Percentiles rank a stretch among this genome's conserved stretches.
Evolutionary conservation across 2,113 vertebrate species (phyloP).

Genomic region (Eublepharis macularius): DNA sequence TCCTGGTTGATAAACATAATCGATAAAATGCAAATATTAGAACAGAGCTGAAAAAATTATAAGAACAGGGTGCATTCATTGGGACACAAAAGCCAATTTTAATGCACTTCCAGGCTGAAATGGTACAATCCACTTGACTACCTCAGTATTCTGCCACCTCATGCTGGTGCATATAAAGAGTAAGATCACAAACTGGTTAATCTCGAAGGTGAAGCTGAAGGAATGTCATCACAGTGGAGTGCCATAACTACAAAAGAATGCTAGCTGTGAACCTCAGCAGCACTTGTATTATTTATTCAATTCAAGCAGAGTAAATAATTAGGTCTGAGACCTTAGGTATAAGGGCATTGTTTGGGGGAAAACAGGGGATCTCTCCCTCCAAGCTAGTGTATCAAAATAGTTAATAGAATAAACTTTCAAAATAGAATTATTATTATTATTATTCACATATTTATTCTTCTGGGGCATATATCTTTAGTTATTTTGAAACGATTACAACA

Average conservation of each 20-base stretch:
- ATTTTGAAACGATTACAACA: neutral
- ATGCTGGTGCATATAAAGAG: neutral
- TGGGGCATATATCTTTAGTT: neutral
- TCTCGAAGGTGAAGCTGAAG: neutral
- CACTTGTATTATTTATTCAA: neutral
- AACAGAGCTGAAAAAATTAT: neutral
- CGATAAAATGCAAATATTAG: neutral
- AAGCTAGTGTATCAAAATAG: too few species aligned
- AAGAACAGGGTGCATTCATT: neutral
- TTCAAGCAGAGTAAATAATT: neutral
- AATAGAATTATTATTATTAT: too few species aligned
- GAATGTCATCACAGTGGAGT: neutral
- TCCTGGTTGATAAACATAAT: slow-evolving; percentile 73
- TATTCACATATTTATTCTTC: neutral
- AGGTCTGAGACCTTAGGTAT: neutral
- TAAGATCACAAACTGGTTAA: neutral
- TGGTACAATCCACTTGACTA: neutral
- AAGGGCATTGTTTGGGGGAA: neutral
- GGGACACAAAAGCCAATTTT: rapidly evolving
- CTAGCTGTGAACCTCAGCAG: neutral
- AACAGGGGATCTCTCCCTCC: neutral
- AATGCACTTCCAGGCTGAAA: neutral
- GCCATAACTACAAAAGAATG: neutral
- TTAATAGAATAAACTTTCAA: too few species aligned
- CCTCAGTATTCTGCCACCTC: neutral